Conservation (phyloP, 2,113 vertebrate species). For the Panthera leo region DNA sequence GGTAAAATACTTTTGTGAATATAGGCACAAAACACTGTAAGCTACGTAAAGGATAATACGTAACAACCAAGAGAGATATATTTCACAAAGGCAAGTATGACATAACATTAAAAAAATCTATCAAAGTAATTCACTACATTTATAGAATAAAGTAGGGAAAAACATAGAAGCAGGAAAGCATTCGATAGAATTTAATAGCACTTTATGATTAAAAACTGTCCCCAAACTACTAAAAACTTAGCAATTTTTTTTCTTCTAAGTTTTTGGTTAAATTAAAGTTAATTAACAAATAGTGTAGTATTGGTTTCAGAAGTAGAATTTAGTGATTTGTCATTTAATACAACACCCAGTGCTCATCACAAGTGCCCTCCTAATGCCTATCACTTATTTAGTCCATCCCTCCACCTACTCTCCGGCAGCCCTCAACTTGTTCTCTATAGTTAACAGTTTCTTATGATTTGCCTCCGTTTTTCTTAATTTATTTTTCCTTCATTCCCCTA, state of each 20-base stretch:
- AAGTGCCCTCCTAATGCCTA: no score
- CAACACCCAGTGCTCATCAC: no score
- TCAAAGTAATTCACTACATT: background rate
- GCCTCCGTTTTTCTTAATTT: no score
- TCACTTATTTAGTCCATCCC: no score
- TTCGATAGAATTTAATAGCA: background rate
- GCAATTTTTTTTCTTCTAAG: background rate
- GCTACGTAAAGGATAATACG: background rate
- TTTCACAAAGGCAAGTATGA: background rate
- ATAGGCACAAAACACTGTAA: background rate
- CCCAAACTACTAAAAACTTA: background rate
- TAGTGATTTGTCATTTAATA: no score
- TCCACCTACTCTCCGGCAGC: no score
- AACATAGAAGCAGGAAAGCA: background rate
- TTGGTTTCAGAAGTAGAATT: no score
- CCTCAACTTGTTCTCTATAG: no score
- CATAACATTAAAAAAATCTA: background rate
- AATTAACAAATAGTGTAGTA: no score
- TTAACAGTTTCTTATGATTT: no score
- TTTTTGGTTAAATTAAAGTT: no score
- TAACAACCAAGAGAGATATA: background rate
- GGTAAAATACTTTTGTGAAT: background rate
- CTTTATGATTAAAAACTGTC: background rate
- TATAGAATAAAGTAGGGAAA: background rate
- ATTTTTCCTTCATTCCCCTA: no score